Evolutionary conservation across 1,140 invertebrate species (phyloP).

Genomic region (Lerema accius): DNA sequence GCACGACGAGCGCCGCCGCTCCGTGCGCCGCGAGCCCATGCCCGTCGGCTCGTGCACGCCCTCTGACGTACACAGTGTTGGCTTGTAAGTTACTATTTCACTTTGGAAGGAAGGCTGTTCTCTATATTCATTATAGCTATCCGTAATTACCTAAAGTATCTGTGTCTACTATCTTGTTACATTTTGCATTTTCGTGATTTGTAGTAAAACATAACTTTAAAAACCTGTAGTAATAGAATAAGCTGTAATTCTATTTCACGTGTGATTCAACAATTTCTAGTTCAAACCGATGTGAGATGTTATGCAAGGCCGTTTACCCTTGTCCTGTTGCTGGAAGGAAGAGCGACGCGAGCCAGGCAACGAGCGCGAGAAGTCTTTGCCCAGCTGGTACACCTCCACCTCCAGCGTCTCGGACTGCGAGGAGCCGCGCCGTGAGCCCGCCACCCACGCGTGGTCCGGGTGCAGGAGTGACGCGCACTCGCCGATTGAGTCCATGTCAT

Average conservation of each 20-base stretch:
- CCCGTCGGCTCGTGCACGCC: constrained; percentile 47
- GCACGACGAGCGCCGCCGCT: constrained; percentile 90
- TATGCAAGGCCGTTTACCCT: constrained; percentile 63
- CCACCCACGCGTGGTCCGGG: constrained; percentile 92
- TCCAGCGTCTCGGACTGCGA: constrained; percentile 93
- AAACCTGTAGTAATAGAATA: too few species aligned
- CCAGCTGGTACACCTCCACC: constrained; percentile 92
- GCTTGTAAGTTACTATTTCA: too few species aligned
- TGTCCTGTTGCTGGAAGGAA: constrained; percentile 89
- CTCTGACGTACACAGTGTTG: constrained; percentile 31
- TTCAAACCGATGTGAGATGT: too few species aligned
- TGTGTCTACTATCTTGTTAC: too few species aligned
- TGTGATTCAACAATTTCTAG: too few species aligned
- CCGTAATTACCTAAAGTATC: too few species aligned
- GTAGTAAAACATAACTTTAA: too few species aligned
- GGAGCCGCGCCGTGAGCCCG: constrained; percentile 90
- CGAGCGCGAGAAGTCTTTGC: constrained; percentile 92
- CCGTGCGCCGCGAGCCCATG: constrained; percentile 78
- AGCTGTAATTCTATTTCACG: too few species aligned
- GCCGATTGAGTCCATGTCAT: constrained; percentile 89
- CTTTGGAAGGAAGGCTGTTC: too few species aligned
- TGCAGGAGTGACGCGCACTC: constrained; percentile 89
- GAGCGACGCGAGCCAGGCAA: constrained; percentile 92
- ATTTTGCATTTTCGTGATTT: too few species aligned
- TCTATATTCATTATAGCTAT: too few species aligned